Evolutionary conservation across 2,797 vertebrate species (phyloP), one percentile per base, ranked within the genome.

Genomic region (Anisognathus igniventris): DNA sequence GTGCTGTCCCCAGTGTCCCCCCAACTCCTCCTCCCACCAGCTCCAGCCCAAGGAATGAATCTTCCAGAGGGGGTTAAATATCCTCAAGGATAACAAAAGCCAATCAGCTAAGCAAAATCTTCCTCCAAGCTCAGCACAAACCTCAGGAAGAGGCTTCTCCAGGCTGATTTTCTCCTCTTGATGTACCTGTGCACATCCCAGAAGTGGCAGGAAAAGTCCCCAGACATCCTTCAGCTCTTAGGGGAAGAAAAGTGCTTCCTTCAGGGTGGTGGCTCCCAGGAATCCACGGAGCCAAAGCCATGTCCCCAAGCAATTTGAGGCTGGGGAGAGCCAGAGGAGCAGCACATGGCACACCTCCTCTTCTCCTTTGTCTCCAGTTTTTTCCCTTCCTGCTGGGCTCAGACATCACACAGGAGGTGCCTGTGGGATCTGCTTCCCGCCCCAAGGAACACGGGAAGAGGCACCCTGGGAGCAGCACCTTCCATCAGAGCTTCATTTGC

Each of bases 71-170:
- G 37, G 27, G 12, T 30, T 61, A 56, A 87, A 87, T 6, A 33
- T 37, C 30, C 68, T 62, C 0, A 2, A 83, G 48, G 28, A 56
- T 27, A 92, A 75, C 2, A 40, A 10, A 83, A 90, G 48, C 37
- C 25, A 64, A 30, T 14, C 72, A 89, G 74, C 57, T 83, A 28
- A 79, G 82, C 35, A n/a, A 54, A 74, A 91, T 44, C 47, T 64
- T 94, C 75, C 75, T 89, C 90, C 86, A 24, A 82, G 84, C 86
- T 93, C 94, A 96, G 92, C 84, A 91, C 19, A 84, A 93, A 93
- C 35, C 44, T 86, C 21, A 3, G 8, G 14, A 77, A 93, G 58
- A 64, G 30, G 72, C 24, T 92, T 88, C 73, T 66, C 5, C 0
- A 3, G 64, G 64, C 39, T 35, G 42, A 72, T 78, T 61, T 31